Percentiles rank a stretch among this genome's conserved stretches.
These are phyloP conservation scores for Alligator mississippiensis DNA, from an alignment of 2,113 vertebrate species.

Conservation along the genomic window DNA sequence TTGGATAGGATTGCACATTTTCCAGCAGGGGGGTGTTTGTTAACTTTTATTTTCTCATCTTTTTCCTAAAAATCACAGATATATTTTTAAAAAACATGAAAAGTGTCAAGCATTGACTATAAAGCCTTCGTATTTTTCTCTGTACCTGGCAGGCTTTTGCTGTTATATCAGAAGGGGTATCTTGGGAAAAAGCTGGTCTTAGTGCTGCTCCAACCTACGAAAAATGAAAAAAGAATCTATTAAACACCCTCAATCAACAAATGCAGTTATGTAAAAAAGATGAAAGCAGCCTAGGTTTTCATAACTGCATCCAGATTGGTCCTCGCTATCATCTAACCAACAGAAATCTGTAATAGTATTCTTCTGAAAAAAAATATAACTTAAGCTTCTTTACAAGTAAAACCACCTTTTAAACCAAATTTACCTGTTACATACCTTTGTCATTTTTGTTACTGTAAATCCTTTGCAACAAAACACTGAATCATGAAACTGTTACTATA, in stretches of 20 bases:
- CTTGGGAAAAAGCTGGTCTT: constrained; percentile 96
- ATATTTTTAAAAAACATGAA: not conserved
- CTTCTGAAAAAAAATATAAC: not conserved
- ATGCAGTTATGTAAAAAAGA: no score
- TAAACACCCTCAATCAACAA: not conserved
- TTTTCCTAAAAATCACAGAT: not conserved
- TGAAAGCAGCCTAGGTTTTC: not conserved
- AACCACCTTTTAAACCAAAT: not conserved
- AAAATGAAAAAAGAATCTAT: constrained; percentile 2
- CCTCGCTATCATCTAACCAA: not conserved
- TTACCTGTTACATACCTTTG: not conserved
- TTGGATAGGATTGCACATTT: not conserved
- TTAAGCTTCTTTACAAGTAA: no score
- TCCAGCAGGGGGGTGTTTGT: constrained; percentile 6
- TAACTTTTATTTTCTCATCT: not conserved
- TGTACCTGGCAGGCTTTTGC: constrained; percentile 98
- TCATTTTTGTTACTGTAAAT: not conserved
- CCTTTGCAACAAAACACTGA: not conserved
- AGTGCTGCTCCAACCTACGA: constrained; percentile 94
- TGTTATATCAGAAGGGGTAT: constrained; percentile 97
- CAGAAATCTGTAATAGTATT: not conserved
- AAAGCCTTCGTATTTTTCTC: not conserved
- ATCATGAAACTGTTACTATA: not conserved
- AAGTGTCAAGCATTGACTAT: not conserved
- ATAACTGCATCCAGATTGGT: not conserved